Evolutionary conservation across 1,140 invertebrate genomes (phyloP).

Genomic region (Pogonomyrmex barbatus): DNA sequence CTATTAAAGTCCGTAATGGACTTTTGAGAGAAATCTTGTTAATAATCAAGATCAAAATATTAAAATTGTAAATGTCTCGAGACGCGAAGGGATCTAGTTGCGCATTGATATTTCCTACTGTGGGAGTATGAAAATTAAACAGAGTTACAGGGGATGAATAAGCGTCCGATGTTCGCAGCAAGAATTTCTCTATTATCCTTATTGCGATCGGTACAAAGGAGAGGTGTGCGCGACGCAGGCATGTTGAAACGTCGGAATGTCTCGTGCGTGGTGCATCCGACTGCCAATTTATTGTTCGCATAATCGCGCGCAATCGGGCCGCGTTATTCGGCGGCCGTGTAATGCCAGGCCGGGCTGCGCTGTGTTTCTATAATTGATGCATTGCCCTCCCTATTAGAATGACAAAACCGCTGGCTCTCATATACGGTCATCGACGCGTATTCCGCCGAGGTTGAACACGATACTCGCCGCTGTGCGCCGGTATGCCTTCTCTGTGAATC

Average conservation of each 20-base stretch:
- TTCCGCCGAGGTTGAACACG: constrained; percentile 62
- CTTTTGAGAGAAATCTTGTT: constrained; percentile 7
- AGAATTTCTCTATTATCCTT: constrained; percentile 56
- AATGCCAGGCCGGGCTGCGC: constrained; percentile 71
- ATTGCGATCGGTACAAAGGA: constrained; percentile 50
- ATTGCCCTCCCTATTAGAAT: constrained; percentile 81
- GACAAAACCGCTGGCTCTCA: constrained; percentile 77
- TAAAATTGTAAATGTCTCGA: constrained; percentile 29
- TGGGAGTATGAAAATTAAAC: constrained; percentile 9
- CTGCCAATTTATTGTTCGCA: constrained; percentile 82
- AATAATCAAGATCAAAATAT: constrained; percentile 28
- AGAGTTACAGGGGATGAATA: background rate
- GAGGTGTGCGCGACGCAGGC: constrained; percentile 36
- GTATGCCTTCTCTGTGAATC: constrained; percentile 42
- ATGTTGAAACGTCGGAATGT: constrained; percentile 64
- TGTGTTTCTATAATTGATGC: constrained; percentile 84
- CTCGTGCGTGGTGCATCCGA: constrained; percentile 64
- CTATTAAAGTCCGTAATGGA: background rate
- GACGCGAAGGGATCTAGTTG: background rate
- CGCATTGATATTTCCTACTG: background rate
- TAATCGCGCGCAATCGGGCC: constrained; percentile 80
- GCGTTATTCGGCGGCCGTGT: constrained; percentile 78
- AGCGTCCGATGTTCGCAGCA: background rate
- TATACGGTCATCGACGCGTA: constrained; percentile 69
- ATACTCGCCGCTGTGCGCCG: constrained; percentile 34